phyloP scores from a whole-genome alignment of 2,113 vertebrate species.

The Neolamprologus falcicula region DNA sequence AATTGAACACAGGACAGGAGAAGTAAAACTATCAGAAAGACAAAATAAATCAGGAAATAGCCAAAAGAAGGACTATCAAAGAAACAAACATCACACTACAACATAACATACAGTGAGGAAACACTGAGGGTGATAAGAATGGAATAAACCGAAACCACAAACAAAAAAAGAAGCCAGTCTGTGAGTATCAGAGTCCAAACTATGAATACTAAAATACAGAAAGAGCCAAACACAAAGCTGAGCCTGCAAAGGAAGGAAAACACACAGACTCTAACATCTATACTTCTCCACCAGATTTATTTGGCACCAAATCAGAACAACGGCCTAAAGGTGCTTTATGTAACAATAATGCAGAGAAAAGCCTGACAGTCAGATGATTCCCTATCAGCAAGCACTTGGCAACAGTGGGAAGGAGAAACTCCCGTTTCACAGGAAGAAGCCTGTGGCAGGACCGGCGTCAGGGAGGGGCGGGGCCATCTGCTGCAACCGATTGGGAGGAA shows the following conservation, averaged over 20 bases:
- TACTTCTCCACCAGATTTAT: neutral
- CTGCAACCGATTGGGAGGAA: neutral
- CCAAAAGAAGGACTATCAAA: neutral
- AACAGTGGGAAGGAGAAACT: neutral
- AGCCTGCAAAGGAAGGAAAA: neutral
- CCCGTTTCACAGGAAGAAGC: neutral
- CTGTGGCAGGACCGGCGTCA: neutral
- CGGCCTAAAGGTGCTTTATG: neutral
- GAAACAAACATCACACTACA: neutral
- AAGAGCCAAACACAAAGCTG: neutral
- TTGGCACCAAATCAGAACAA: rapidly evolving
- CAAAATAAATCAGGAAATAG: neutral
- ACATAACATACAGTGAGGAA: neutral
- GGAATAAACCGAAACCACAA: neutral
- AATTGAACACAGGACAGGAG: neutral
- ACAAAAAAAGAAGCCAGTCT: neutral
- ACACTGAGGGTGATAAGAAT: neutral
- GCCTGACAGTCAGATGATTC: rapidly evolving
- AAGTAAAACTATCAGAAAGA: neutral
- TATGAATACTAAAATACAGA: neutral
- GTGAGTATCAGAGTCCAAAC: neutral
- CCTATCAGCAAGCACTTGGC: neutral
- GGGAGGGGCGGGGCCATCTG: neutral
- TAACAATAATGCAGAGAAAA: neutral
- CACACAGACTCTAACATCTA: neutral